Percentiles rank a stretch among this genome's conserved stretches.
These are phyloP conservation scores for Amphipoea oculea DNA, from an alignment of 2,888 invertebrate genomes.

Conservation along the genomic window DNA sequence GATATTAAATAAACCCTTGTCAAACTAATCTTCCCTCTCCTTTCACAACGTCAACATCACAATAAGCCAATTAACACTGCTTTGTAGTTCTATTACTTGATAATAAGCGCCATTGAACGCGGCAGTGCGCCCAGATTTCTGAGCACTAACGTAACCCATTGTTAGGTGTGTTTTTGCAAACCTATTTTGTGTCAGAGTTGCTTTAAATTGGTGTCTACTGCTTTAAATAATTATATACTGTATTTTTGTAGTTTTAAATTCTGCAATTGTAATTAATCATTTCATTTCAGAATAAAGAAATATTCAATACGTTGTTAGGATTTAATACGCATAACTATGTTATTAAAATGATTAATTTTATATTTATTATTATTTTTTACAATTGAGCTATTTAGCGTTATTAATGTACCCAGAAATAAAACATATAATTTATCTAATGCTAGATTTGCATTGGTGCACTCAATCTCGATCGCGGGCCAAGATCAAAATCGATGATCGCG, in stretches of 20 bases:
- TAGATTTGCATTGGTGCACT: neutral
- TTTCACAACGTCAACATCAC: slow-evolving; percentile 26
- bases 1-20: slow-evolving; percentile 12
- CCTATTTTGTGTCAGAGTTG: neutral
- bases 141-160: slow-evolving; percentile 1
- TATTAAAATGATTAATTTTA: neutral
- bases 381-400: neutral
- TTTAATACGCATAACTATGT: neutral
- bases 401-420: neutral
- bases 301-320: neutral
- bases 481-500: neutral
- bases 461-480: neutral
- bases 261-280: neutral
- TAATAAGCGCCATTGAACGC: slow-evolving; percentile 5
- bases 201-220: too few relatives aligned
- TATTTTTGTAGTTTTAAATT: neutral
- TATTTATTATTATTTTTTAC: neutral
- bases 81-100: slow-evolving; percentile 47
- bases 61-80: slow-evolving; percentile 45
- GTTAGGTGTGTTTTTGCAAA: neutral
- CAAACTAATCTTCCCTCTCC: slow-evolving; percentile 18
- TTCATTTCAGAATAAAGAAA: neutral
- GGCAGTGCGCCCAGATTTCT: neutral
- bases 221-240: neutral
- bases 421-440: neutral